These are phyloP conservation scores for Linnaemya vulpina DNA, from an alignment of 2,888 invertebrate species.

Conservation along the genomic window DNA sequence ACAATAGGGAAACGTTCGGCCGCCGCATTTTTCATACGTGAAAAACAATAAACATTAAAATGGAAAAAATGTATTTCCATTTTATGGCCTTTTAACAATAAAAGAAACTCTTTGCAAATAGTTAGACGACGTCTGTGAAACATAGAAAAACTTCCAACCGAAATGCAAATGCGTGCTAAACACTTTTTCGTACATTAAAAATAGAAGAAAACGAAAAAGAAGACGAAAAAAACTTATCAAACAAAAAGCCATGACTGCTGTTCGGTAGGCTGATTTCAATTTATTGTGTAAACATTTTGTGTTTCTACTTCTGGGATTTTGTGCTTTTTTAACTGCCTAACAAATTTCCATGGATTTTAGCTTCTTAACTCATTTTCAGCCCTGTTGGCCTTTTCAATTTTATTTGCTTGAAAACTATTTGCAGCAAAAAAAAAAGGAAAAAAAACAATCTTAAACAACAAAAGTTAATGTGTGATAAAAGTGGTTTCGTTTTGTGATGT, in stretches of 20 bases:
- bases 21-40: conserved; percentile 24
- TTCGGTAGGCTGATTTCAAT: conserved; percentile 42
- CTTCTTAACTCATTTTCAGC: neutral
- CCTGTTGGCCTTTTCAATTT: neutral
- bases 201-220: neutral
- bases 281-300: conserved; percentile 45
- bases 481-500: too few relatives aligned
- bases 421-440: neutral
- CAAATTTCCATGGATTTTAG: neutral
- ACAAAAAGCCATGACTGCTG: conserved; percentile 18
- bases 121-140: neutral
- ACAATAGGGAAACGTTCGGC: conserved; percentile 47
- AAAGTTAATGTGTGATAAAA: too few relatives aligned
- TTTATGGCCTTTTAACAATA: conserved; percentile 52
- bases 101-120: conserved; percentile 26
- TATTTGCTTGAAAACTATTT: neutral
- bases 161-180: conserved; percentile 55
- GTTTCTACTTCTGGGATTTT: neutral
- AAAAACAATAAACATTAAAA: conserved; percentile 62
- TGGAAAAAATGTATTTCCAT: conserved; percentile 33
- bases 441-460: too few relatives aligned
- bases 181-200: conserved; percentile 41
- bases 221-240: too few relatives aligned
- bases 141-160: neutral
- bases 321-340: neutral